Evolutionary conservation across 2,888 invertebrate species (phyloP).

Genomic region (Mythimna vitellina): DNA sequence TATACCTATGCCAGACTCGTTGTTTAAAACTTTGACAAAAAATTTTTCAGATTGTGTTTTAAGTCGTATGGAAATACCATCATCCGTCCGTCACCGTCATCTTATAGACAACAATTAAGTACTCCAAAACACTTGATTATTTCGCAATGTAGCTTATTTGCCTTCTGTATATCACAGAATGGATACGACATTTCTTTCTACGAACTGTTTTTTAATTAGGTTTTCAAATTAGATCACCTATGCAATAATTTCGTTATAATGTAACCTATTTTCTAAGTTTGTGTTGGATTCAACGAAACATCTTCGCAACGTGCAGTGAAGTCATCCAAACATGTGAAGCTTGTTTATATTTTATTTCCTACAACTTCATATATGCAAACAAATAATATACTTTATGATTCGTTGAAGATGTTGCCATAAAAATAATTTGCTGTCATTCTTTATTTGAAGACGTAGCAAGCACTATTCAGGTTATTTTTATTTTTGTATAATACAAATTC

Average conservation of each 20-base stretch:
- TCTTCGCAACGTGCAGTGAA: constrained; percentile 29
- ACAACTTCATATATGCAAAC: constrained; percentile 36
- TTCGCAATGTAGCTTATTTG: neutral
- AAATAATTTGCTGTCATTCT: constrained; percentile 27
- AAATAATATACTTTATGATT: constrained; percentile 44
- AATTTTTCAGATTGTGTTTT: no score
- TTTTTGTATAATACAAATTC: neutral
- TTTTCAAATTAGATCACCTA: constrained; percentile 42
- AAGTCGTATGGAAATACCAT: no score
- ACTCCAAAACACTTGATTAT: neutral
- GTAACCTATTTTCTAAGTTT: constrained; percentile 47
- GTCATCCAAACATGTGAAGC: constrained; percentile 44
- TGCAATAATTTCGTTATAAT: constrained; percentile 40
- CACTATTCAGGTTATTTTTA: neutral
- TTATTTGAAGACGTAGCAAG: constrained; percentile 12
- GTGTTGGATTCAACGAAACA: constrained; percentile 49
- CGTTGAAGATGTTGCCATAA: constrained; percentile 39
- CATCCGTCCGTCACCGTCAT: no score
- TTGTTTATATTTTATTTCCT: constrained; percentile 53
- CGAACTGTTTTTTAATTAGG: constrained; percentile 31
- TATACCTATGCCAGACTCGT: no score
- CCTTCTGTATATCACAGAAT: neutral
- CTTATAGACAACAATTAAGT: no score
- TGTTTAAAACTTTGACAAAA: no score
- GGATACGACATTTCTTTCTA: constrained; percentile 5